These are phyloP conservation scores for Sparidentex hasta DNA, from an alignment of 2,797 vertebrate genomes.

Conservation along the genomic window DNA sequence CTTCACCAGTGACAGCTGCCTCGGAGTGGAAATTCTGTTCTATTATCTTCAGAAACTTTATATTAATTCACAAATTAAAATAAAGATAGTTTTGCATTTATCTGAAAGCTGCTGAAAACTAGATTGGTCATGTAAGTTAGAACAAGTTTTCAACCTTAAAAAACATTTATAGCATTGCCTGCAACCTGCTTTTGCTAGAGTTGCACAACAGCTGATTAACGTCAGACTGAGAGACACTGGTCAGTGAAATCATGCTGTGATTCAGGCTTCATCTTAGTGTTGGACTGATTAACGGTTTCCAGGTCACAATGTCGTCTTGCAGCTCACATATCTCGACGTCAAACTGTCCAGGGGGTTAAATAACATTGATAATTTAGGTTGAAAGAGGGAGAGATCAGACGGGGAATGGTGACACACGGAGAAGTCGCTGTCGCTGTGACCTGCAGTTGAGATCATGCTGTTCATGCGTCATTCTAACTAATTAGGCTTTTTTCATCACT, in stretches of 20 bases:
- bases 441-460: not conserved
- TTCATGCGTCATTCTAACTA: constrained; percentile 25
- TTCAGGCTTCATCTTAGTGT: not conserved
- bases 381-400: not conserved
- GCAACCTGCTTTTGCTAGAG: not conserved
- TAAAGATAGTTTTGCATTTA: not conserved
- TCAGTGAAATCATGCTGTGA: not conserved
- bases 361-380: not conserved
- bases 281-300: not conserved
- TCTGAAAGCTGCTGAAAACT: not conserved
- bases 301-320: not conserved
- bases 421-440: not conserved
- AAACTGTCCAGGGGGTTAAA: not conserved
- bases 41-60: too few species aligned
- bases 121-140: not conserved
- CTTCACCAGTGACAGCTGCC: not conserved
- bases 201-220: not conserved
- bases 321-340: not conserved
- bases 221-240: not conserved
- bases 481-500: not conserved
- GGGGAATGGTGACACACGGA: not conserved
- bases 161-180: not conserved
- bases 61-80: not conserved
- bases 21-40: not conserved
- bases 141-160: not conserved